Base-by-base conservation (phyloP, 2,113 vertebrate genomes). In the Chaetodon auriga region DNA sequence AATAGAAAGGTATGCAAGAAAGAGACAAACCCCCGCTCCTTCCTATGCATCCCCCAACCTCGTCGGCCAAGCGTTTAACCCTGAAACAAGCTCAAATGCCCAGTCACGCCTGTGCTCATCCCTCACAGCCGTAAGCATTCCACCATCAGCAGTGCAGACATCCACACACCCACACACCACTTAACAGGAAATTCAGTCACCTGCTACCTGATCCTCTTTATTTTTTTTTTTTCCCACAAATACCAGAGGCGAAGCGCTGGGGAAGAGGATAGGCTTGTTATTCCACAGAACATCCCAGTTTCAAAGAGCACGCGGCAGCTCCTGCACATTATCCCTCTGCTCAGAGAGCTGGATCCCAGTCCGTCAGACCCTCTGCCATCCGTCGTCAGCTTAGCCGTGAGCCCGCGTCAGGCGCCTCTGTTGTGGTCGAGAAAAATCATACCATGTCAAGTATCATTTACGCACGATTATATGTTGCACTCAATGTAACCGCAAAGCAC, bases 371-470 rank as follows among this genome's bases (percentile, higher is more conserved):
- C 58, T 65, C 48, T 38, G 45, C 23, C 55, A 23, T 41, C 41
- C 0, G 21, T 21, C 16, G 25, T 57, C 70, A 7, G 25, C 66
- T 79, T 21, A 30, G 75, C 57, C 7, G 2, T 5, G 46, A 68
- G 62, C 63, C 78, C 2, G 11, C 19, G 6, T 57, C 73, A 61
- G 73, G 7, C 38, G 16, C 75, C 23, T 55, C 72, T 73, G 49
- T 70, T 76, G 38, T 68, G 81, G 87, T 86, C 58, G 68, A 80
- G 75, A 82, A 87, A 83, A 90, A 87, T 61, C 46, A 78, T 64
- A 43, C 66, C 6, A 30, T 82, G 81, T 88, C 88, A 88, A 90
- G 90, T 80, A 69, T 87, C 78, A 75, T 91, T 83, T 81, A 57
- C 72, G 65, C 82, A 46, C 81, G 73, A 87, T 90, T 88, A 83